Percentiles rank a stretch among this genome's conserved stretches.
These are phyloP conservation scores for Gymnopithys bicolor DNA, from an alignment of 2,797 vertebrate genomes.

Conservation along the genomic window DNA sequence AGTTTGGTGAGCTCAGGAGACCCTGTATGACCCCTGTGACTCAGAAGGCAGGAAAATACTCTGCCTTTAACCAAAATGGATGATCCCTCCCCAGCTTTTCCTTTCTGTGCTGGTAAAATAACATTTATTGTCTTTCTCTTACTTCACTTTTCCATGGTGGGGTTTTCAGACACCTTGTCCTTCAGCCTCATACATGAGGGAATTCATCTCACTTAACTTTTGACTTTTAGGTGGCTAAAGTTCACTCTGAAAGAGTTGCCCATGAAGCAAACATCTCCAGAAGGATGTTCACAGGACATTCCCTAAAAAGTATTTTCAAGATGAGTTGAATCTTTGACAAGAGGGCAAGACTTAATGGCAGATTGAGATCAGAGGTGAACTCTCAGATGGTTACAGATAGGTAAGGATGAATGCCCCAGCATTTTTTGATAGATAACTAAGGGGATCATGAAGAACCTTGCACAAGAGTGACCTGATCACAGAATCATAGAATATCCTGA, in stretches of 20 bases:
- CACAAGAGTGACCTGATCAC: not conserved
- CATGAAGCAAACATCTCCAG: not conserved
- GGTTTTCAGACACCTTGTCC: not conserved
- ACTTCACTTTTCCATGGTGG: not conserved
- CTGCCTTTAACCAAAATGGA: not conserved
- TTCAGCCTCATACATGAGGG: not conserved
- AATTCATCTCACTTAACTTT: not conserved
- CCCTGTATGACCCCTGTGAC: accelerated
- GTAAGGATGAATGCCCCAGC: not conserved
- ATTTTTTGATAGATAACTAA: not conserved
- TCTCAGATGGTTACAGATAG: not conserved
- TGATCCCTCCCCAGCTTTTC: not conserved
- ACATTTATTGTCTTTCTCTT: not conserved
- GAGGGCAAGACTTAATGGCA: not conserved
- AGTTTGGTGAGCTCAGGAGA: not conserved
- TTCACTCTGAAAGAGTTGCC: not conserved
- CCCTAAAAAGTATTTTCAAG: accelerated
- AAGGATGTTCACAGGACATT: not conserved
- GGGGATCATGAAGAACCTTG: accelerated
- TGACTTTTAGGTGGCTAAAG: not conserved
- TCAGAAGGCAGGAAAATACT: not conserved
- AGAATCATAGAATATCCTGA: not conserved
- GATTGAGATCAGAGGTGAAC: not conserved
- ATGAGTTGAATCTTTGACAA: not conserved
- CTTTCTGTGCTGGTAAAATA: not conserved